Percentiles rank a stretch among this genome's conserved stretches.
Evolutionary conservation across 2,797 vertebrate species (phyloP).

Genomic region (Allobates femoralis): DNA sequence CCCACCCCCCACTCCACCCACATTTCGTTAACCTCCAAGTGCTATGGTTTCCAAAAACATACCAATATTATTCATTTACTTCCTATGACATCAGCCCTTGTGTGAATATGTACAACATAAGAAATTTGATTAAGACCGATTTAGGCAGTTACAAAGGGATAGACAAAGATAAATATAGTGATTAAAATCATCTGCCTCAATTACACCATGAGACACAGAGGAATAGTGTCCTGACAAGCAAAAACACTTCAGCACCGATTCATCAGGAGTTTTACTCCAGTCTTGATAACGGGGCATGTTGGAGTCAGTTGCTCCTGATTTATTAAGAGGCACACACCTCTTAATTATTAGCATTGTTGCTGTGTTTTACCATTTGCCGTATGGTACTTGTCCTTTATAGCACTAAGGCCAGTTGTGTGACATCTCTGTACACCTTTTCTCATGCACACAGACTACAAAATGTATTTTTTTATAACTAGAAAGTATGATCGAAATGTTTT

Average conservation of each 20-base stretch:
- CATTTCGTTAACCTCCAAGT: not conserved
- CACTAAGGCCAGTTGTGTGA: not conserved
- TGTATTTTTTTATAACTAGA: not conserved
- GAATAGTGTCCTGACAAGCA: no score
- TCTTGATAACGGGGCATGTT: no score
- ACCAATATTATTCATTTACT: not conserved
- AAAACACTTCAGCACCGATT: no score
- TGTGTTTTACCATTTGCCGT: not conserved
- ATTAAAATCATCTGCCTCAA: not conserved
- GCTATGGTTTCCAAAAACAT: not conserved
- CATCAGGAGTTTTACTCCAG: no score
- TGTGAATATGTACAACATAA: not conserved
- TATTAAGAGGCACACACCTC: no score
- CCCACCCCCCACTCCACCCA: no score
- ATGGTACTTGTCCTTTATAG: not conserved
- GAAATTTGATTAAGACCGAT: not conserved
- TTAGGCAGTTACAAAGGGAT: not conserved
- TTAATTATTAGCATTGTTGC: no score
- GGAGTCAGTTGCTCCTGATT: no score
- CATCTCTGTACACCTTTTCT: not conserved
- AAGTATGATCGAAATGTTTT: not conserved
- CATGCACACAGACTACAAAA: no score
- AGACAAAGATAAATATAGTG: not conserved
- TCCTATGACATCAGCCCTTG: not conserved
- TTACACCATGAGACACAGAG: not conserved